Base-by-base conservation (phyloP, 2,797 vertebrate species). In the Dicrostonyx torquatus region DNA sequence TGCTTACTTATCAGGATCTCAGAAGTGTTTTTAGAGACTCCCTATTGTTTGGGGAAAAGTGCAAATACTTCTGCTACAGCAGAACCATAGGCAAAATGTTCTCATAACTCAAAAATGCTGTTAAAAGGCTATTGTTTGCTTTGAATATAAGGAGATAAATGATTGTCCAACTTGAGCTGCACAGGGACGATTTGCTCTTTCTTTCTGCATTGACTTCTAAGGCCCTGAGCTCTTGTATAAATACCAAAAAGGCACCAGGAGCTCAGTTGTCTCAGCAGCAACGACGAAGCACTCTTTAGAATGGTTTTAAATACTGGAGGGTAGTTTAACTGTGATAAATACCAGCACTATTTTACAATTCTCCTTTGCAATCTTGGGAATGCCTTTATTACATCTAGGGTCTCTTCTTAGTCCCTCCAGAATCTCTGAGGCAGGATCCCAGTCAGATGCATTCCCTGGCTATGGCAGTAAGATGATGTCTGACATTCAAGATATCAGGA, bases 301-400 rank as follows among this genome's bases (percentile, higher is more conserved):
- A 89, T 37, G 82, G 37, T 62, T 95, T 92, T 93, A 77, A 96
- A 89, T 79, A 77, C 40, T 43, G 62, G 11, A 66, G 75, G 55
- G 58, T 90, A 62, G 66, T 87, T 87, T 70, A 6, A 84, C 45
- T 55, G 37, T 92, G 78, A 86, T 90, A 96, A 97, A 96, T 93
- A 87, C 26, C 53, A 93, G 82, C 75, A 93, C 37, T 90, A 1
- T 90, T 93, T 95, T 93, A 76, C 87, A 96, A 90, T 95, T 92
- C 75, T 87, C 53, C 50, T 72, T 87, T 58, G 70, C 50, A 86
- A 92, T 90, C 22, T 31, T 60, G 50, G 73, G 31, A 83, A 76
- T 76, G 34, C 45, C 26, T 97, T 97, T 94, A 79, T 87, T 73
- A 20, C 78, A 64, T 73, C 91, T 72, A 78, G 73, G 55, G 88